Base-by-base conservation (phyloP, 1,140 invertebrate species). In the Arion vulgaris region DNA sequence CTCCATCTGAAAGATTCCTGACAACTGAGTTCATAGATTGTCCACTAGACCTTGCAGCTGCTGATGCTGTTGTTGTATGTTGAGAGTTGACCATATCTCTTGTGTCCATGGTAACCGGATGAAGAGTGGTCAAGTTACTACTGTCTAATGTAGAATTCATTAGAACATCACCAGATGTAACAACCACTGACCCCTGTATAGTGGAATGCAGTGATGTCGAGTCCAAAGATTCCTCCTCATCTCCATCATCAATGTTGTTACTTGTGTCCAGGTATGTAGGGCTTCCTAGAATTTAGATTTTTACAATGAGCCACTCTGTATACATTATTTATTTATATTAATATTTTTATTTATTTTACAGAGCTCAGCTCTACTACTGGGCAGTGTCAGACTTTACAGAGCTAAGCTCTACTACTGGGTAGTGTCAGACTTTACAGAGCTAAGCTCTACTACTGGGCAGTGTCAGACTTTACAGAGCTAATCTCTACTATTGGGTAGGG, bases 181-280 rank as follows among this genome's bases (percentile, higher is more conserved):
- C 71, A 53, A 38, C 72, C 53, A 38, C 73, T 74, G 73, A 82
- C 69, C 53, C 80, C 57, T 73, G 81, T 51, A 71, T 39, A 51
- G 73, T 53, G 81, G 80, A 66, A 41, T 72, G 62, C 53, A 75
- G 34, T 36, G 78, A 84, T 85, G 87, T 32, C 84, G 87, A 23
- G 87, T 85, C 57, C 85, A 86, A 23, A 85, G 83, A n/a, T 76
- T 83, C 23, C 39, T 81, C 23, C 68, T 82, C 77, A 75, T 83
- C 23, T 41, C 77, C 23, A 75, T 82, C 77, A 75, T 81, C 53
- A 83, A 73, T 36, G 81, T 77, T 66, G 81, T 68, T 34, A 68
- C 39, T 74, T 62, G 79, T 53, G 4, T 45, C 45, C 74, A 39
- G 36, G 41, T 57, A 81, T 45, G 73, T 23, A 62, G 80, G 79